Conservation (phyloP, 1,140 invertebrate genomes). For the Daktulosphaira vitifoliae region DNA sequence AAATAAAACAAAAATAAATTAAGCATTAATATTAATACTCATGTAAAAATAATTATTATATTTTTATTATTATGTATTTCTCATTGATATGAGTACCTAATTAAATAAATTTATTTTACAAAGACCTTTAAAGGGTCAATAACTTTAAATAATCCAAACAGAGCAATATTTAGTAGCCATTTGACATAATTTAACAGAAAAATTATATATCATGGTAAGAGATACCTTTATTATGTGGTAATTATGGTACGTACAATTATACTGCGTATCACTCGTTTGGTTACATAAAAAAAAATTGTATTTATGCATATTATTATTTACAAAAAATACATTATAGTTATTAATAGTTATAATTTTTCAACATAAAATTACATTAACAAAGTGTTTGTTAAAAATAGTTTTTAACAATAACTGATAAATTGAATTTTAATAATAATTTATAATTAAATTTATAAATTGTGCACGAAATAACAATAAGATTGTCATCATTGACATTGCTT, state of each 20-base stretch:
- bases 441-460: neutral
- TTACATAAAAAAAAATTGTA: slow-evolving; percentile 28
- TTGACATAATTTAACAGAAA: slow-evolving; percentile 15
- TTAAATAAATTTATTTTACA: neutral
- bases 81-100: slow-evolving; percentile 26
- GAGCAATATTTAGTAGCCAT: neutral
- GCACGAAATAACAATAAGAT: slow-evolving; percentile 28
- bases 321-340: no score
- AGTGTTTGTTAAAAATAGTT: no score
- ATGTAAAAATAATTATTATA: slow-evolving; percentile 23
- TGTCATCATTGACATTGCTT: slow-evolving; percentile 29
- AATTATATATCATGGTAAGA: slow-evolving; percentile 11
- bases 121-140: neutral
- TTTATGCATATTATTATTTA: no score
- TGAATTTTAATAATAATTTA: no score
- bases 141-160: slow-evolving; percentile 23
- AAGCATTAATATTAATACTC: slow-evolving; percentile 25
- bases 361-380: no score
- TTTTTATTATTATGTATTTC: neutral
- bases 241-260: neutral
- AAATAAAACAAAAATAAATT: slow-evolving; percentile 29
- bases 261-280: neutral
- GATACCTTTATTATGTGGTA: slow-evolving; percentile 3
- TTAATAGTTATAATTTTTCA: no score
- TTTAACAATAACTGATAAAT: slow-evolving; percentile 23